These are phyloP conservation scores for Pyrochroa serraticornis DNA, from an alignment of 2,888 invertebrate genomes.

Conservation along the genomic window DNA sequence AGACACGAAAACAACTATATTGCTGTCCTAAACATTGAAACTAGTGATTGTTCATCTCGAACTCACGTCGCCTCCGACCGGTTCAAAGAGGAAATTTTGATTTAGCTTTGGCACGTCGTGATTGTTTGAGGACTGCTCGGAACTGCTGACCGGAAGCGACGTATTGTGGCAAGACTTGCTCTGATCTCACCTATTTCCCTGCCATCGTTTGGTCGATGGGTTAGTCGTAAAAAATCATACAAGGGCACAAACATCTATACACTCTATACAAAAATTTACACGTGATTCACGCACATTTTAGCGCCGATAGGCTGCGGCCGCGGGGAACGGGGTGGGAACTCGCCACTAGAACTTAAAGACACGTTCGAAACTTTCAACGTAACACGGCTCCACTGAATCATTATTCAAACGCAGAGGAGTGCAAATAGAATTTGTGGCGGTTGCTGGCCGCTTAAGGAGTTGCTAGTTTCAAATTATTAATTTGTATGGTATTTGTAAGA, in stretches of 20 bases:
- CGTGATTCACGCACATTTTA: constrained; percentile 15
- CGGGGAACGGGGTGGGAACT: too few relatives aligned
- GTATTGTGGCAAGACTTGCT: constrained; percentile 10
- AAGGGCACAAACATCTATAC: constrained; percentile 32
- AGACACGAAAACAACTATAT: constrained; percentile 38
- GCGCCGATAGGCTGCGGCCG: background rate
- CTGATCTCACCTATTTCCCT: constrained; percentile 3
- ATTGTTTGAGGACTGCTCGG: background rate
- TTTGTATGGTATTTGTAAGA: too few relatives aligned
- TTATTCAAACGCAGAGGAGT: too few relatives aligned
- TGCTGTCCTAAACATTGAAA: constrained; percentile 43
- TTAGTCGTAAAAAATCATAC: constrained; percentile 18
- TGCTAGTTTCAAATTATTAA: too few relatives aligned
- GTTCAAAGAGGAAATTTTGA: background rate
- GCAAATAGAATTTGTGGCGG: too few relatives aligned
- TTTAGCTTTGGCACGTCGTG: constrained; percentile 19
- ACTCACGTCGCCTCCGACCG: background rate
- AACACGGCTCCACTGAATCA: too few relatives aligned
- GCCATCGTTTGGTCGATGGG: constrained; percentile 1
- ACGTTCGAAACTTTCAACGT: too few relatives aligned
- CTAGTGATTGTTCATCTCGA: constrained; percentile 42
- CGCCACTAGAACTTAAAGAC: too few relatives aligned
- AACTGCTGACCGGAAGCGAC: constrained; percentile 10
- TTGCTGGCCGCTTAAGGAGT: too few relatives aligned
- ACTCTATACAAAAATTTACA: constrained; percentile 40